A percentile compares a stretch with the other conserved stretches of the same genome.
Evolutionary conservation across 1,140 invertebrate genomes (phyloP).

Genomic region (Cheumatopsyche charites): DNA sequence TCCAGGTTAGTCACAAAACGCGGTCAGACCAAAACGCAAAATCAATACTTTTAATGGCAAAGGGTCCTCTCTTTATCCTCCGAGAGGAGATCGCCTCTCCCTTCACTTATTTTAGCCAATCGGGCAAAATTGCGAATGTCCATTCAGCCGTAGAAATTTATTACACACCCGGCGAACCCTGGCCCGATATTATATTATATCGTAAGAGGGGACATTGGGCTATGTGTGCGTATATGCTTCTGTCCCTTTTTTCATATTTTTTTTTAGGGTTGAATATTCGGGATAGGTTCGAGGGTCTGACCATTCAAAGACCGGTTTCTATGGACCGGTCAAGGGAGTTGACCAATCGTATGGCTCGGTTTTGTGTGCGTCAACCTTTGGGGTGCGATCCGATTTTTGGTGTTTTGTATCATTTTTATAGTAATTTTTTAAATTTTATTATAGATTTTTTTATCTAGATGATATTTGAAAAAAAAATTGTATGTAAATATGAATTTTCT

Average conservation of each 20-base stretch:
- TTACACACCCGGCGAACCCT: conserved; percentile 29
- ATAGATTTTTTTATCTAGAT: not conserved
- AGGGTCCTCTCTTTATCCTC: conserved; percentile 47
- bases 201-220: not conserved
- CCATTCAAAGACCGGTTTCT: conserved; percentile 44
- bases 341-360: too few species aligned
- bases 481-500: too few species aligned
- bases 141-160: conserved; percentile 45
- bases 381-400: too few species aligned
- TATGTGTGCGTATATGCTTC: not conserved
- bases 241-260: conserved; percentile 4
- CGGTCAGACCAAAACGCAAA: conserved; percentile 30
- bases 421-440: too few species aligned
- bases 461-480: not conserved
- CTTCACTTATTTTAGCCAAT: conserved; percentile 47
- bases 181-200: too few species aligned
- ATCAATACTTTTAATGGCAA: conserved; percentile 47
- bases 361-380: too few species aligned
- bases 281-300: conserved; percentile 41
- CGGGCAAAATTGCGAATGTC: conserved; percentile 48
- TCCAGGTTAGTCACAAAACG: too few species aligned
- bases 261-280: conserved; percentile 40
- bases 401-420: too few species aligned
- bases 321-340: conserved; percentile 35
- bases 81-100: conserved; percentile 44